These are phyloP conservation scores for Zaprionus lineosus DNA, from an alignment of 2,888 invertebrate genomes.

Conservation along the genomic window DNA sequence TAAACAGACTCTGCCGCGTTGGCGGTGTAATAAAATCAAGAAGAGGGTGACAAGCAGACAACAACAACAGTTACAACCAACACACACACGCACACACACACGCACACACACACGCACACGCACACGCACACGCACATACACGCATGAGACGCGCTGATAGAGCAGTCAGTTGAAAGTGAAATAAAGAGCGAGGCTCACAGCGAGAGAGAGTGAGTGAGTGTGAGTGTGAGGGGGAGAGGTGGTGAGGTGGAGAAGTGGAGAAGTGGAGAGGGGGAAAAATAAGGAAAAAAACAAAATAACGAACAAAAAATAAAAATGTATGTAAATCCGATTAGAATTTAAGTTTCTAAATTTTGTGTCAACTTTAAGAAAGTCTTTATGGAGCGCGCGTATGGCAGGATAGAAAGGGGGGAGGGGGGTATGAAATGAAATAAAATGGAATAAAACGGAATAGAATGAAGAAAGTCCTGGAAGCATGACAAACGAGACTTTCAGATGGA, in stretches of 20 bases:
- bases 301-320: conserved; percentile 34
- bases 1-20: conserved; percentile 67
- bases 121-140: conserved; percentile 12
- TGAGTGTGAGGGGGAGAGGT: too few species aligned
- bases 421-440: conserved; percentile 4
- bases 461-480: background rate
- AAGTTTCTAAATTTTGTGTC: conserved; percentile 51
- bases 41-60: conserved; percentile 73
- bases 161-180: conserved; percentile 65
- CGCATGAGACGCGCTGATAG: conserved; percentile 40
- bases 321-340: conserved; percentile 73
- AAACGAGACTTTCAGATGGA: conserved; percentile 18
- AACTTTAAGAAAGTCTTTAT: conserved; percentile 45
- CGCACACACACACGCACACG: conserved; percentile 30
- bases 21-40: conserved; percentile 73
- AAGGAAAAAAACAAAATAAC: conserved; percentile 11
- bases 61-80: conserved; percentile 48
- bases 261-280: too few species aligned
- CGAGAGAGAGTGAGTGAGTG: too few species aligned
- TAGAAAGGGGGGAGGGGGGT: background rate
- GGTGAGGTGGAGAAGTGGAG: too few species aligned
- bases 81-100: conserved; percentile 28
- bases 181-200: conserved; percentile 18
- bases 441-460: background rate
- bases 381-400: background rate